phyloP scores from a whole-genome alignment of 2,797 vertebrate genomes.

The Enteromius viviparus region DNA sequence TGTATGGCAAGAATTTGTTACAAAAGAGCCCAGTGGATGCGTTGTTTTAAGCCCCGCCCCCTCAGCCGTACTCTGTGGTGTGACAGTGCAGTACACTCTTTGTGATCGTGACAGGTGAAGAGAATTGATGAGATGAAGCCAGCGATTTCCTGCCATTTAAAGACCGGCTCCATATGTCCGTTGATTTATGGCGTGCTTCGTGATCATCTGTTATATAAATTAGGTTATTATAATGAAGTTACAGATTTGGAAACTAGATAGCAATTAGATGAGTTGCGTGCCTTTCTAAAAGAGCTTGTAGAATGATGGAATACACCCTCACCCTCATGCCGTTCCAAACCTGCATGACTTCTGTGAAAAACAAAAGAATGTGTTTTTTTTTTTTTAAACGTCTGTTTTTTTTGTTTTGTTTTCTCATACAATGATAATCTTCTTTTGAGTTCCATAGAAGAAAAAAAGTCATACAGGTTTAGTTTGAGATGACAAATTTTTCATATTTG shows the following conservation, averaged over 20 bases:
- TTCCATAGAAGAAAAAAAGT: background rate
- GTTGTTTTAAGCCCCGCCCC: slow-evolving; percentile 10
- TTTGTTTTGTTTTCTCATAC: background rate
- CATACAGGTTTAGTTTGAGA: background rate
- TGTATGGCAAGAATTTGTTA: slow-evolving; percentile 49
- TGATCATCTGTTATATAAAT: slow-evolving; percentile 71
- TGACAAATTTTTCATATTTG: background rate
- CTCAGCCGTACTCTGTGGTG: slow-evolving; percentile 33
- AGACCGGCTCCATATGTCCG: slow-evolving; percentile 59
- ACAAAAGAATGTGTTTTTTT: background rate
- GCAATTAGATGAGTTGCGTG: slow-evolving; percentile 43
- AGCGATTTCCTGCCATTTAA: slow-evolving; percentile 68
- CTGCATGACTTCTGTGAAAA: background rate
- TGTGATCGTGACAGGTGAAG: slow-evolving; percentile 53
- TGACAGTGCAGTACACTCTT: slow-evolving; percentile 47
- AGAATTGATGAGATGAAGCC: slow-evolving; percentile 56
- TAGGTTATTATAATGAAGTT: slow-evolving; percentile 72
- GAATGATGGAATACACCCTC: slow-evolving; percentile 24
- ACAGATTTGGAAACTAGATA: slow-evolving; percentile 52
- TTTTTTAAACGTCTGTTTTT: too few species aligned
- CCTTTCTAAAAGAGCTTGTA: slow-evolving; percentile 20
- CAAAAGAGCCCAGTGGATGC: slow-evolving; percentile 40
- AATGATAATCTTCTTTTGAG: background rate
- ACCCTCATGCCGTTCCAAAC: slow-evolving; percentile 3
- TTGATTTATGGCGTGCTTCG: slow-evolving; percentile 69